Conservation (phyloP, 2,888 invertebrate genomes). For the Lathronympha strigana region DNA sequence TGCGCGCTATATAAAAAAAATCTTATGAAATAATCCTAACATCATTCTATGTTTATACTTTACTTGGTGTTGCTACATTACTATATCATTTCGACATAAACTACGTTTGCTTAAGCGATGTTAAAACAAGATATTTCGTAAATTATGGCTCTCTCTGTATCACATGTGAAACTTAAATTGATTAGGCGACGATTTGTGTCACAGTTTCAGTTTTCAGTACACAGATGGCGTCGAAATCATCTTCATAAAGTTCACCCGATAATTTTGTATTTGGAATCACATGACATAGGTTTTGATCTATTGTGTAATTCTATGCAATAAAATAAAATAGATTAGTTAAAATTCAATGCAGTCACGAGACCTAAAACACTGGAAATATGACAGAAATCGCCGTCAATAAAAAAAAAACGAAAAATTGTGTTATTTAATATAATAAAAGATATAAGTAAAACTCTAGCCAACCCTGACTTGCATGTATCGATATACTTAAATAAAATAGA, state of each 20-base stretch:
- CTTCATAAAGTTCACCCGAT: background rate
- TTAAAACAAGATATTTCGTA: constrained; percentile 53
- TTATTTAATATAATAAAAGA: constrained; percentile 5
- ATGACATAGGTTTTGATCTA: background rate
- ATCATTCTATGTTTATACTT: constrained; percentile 76
- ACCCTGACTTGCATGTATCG: constrained; percentile 21
- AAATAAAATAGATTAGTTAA: too few species aligned
- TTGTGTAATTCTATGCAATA: too few species aligned
- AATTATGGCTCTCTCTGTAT: constrained; percentile 39
- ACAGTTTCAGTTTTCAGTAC: background rate
- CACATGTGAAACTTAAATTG: constrained; percentile 33
- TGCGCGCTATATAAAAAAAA: constrained; percentile 63
- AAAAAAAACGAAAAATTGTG: constrained; percentile 13
- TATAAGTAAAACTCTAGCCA: background rate
- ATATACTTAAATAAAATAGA: background rate
- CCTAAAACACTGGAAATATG: background rate
- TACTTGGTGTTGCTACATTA: constrained; percentile 81
- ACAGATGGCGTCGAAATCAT: constrained; percentile 13
- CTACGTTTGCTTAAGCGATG: constrained; percentile 66
- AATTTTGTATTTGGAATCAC: background rate
- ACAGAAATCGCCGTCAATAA: constrained; percentile 6
- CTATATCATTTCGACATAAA: constrained; percentile 60
- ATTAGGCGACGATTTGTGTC: constrained; percentile 9
- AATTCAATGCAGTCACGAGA: too few species aligned
- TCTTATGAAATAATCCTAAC: constrained; percentile 79